Base-by-base conservation (phyloP, 1,140 invertebrate species). In the Drosophila arizonae region DNA sequence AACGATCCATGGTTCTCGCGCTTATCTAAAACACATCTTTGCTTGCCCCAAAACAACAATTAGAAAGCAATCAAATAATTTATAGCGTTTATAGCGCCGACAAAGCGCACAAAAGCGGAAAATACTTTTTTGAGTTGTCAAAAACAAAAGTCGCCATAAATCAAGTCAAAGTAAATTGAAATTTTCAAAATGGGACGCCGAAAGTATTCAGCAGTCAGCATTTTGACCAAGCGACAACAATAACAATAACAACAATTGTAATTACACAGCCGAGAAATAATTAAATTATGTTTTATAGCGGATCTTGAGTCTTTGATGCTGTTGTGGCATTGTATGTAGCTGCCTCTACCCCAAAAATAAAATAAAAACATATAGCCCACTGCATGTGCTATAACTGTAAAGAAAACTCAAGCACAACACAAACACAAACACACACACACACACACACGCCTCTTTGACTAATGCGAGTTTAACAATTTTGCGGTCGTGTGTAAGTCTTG, bases 251-350 rank as follows among this genome's bases (percentile, higher is more conserved):
- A 74, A 64, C 60, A 60, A 56, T 65, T 72, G 84, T 77, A 88
- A 87, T 87, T 88, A 82, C 69, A 66, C 50, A 61, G 60, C 67
- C 41, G 51, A 57, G 56, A 79, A 84, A 84, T 87, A 82, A 87
- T 88, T 88, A 80, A 87, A 88, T 79, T 80, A 84, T 87, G 76
- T 72, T 87, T 87, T 84, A 87, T 75, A 76, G 84, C 73, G 60
- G 62, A 57, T 71, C 69, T 67, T 45, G 54, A 56, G 61, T 54
- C 64, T 68, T 61, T 65, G 61, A 41, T 72, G 72, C 28, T 66
- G 69, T n/a, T 46, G 55, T 48, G 30, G 71, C 64, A 45, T 52
- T 72, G 43, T 30, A 45, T 72, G 43, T 30, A 45, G 43, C 21
- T 24, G 21, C 21, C 21, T 24, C 21, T 24, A n/a, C 13, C 72